Percentiles rank a stretch among this genome's conserved stretches.
Evolutionary conservation across 1,140 invertebrate genomes (phyloP).

Genomic region (Brachionus angularis): DNA sequence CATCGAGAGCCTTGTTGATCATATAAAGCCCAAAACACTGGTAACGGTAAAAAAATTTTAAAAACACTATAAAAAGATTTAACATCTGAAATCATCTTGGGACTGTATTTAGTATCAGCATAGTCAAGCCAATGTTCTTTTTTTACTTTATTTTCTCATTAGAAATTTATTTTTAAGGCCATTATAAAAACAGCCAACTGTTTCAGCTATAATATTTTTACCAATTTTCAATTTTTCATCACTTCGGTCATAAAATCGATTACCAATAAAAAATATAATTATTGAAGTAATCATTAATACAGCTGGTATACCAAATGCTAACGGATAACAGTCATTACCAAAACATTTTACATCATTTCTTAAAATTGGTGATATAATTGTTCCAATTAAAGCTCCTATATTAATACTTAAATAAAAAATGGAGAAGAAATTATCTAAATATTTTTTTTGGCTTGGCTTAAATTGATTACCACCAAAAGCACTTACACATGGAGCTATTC

Average conservation of each 20-base stretch:
- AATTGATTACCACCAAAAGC: constrained; percentile 93
- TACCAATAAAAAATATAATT: constrained; percentile 42
- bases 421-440: constrained; percentile 69
- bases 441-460: neutral
- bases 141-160: constrained; percentile 47
- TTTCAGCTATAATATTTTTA: constrained; percentile 34
- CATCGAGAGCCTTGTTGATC: constrained; percentile 76
- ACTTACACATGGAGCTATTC: constrained; percentile 87
- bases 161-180: constrained; percentile 7
- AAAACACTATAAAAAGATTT: constrained; percentile 60
- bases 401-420: constrained; percentile 91
- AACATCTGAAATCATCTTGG: constrained; percentile 48
- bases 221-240: constrained; percentile 3
- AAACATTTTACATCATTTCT: constrained; percentile 75
- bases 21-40: constrained; percentile 80
- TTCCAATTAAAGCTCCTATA: constrained; percentile 81
- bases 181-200: neutral
- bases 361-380: constrained; percentile 79
- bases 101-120: constrained; percentile 65
- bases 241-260: constrained; percentile 34
- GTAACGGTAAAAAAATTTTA: constrained; percentile 74
- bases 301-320: constrained; percentile 87
- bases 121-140: constrained; percentile 74
- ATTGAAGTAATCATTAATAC: constrained; percentile 68
- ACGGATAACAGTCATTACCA: constrained; percentile 74